A percentile compares a stretch with the other conserved stretches of the same genome.
Evolutionary conservation across 2,113 vertebrate species (phyloP).

Genomic region (Aptenodytes patagonicus): DNA sequence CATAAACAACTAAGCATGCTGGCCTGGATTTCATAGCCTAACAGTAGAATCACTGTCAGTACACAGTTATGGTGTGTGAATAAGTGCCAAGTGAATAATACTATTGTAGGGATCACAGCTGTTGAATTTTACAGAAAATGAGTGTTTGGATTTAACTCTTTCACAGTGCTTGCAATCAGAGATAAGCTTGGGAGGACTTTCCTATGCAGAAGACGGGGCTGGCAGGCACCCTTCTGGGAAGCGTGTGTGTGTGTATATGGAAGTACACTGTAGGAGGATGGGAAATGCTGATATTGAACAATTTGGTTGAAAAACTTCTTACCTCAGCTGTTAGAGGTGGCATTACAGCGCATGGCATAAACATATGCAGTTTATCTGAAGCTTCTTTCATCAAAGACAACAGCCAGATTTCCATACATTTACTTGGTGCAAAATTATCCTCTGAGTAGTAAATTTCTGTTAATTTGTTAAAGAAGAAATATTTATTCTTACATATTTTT

Average conservation of each 20-base stretch:
- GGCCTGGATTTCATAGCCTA: background rate
- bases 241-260: accelerated
- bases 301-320: background rate
- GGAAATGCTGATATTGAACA: background rate
- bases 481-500: background rate
- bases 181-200: background rate
- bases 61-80: background rate
- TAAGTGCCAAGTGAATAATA: background rate
- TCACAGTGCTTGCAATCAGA: background rate
- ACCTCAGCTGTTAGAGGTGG: background rate
- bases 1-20: background rate
- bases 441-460: background rate
- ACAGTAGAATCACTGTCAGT: background rate
- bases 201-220: background rate
- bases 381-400: background rate
- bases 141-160: background rate
- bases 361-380: background rate
- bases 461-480: background rate
- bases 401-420: background rate
- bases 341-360: background rate
- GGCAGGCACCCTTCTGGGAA: background rate
- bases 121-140: background rate
- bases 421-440: background rate
- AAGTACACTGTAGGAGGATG: background rate
- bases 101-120: background rate